Evolutionary conservation across 2,113 vertebrate species (phyloP).

Genomic region (Tychaedon coryphoeus): DNA sequence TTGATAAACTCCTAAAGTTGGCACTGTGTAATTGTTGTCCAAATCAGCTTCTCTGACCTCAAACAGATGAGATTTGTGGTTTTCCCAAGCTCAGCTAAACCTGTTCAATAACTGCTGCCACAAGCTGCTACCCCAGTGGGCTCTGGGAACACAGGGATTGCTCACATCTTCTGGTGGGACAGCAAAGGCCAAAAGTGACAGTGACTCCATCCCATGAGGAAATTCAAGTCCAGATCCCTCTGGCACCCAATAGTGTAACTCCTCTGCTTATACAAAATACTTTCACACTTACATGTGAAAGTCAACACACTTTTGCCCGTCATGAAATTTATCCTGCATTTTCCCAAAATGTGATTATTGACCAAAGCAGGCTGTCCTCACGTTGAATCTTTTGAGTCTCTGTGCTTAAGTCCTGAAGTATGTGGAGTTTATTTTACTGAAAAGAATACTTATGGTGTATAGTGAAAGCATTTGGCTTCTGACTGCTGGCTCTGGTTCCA

Average conservation of each 20-base stretch:
- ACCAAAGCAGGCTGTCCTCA: not conserved
- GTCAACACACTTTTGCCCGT: not conserved
- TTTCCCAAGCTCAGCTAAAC: not conserved
- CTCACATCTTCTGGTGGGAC: not conserved
- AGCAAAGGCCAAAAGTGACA: not conserved
- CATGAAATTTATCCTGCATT: not conserved
- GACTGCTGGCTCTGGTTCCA: constrained; percentile 1
- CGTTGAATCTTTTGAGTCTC: not conserved
- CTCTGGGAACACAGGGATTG: not conserved
- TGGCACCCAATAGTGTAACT: not conserved
- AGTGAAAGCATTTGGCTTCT: constrained; percentile 1
- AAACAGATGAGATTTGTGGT: not conserved
- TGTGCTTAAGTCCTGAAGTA: not conserved
- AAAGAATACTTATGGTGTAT: not conserved
- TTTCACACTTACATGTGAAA: not conserved
- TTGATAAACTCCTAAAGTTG: not conserved
- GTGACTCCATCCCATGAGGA: not conserved
- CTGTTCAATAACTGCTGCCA: not conserved
- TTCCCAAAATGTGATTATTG: not conserved
- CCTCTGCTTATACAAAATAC: not conserved
- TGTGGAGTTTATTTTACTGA: not conserved
- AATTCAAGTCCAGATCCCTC: not conserved
- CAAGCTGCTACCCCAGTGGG: not conserved
- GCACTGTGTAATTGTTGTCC: not conserved
- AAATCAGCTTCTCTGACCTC: not conserved